Evolutionary conservation across 2,888 invertebrate species (phyloP), one percentile per base, ranked within the genome.

Genomic region (Polietes domitor): DNA sequence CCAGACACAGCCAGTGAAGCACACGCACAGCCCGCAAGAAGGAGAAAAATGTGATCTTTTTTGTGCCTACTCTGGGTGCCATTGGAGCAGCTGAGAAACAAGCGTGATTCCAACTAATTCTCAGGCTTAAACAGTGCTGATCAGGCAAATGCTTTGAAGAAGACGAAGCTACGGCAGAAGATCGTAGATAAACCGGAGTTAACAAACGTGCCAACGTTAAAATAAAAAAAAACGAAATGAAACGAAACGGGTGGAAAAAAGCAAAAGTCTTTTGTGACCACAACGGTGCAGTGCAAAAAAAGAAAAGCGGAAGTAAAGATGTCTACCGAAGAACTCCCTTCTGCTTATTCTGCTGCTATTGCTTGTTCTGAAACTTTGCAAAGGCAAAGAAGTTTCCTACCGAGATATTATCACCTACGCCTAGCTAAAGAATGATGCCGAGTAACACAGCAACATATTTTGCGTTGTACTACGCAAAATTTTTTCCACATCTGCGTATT

Each of bases 151-250:
- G 68, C 68, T 68, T 68, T 68, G 68, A 68, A 68, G 50, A 65
- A 81, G 41, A 61, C 61, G 43, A 61, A 83, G 84, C 65, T 78
- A 61, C 68, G 75, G 73, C 61, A 76, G n/a, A 79, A 81, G 84
- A 84, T 84, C 65, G 41, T 65, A 75, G 81, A 81, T 81, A 84
- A 68, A 70, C 76, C 78, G 41, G 78, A 81, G 84, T 84, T 84
- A 81, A 84, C 81, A 84, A 84, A 84, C 84, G 84, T 84, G 84
- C 84, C 76, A 81, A 84, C 78, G 78, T 84, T 84, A 84, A 68
- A 70, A 9, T 41, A 24, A 3, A 65, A 15, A 71, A 58, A 73
- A 74, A 70, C 47, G 70, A 75, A 50, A n/a, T 28, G 61, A 24
- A 58, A 12, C 12, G 58, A 58, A 24, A 24, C 15, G 58, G 26